Conservation (phyloP, 2,888 invertebrate genomes). For the Agrilus biguttatus region DNA sequence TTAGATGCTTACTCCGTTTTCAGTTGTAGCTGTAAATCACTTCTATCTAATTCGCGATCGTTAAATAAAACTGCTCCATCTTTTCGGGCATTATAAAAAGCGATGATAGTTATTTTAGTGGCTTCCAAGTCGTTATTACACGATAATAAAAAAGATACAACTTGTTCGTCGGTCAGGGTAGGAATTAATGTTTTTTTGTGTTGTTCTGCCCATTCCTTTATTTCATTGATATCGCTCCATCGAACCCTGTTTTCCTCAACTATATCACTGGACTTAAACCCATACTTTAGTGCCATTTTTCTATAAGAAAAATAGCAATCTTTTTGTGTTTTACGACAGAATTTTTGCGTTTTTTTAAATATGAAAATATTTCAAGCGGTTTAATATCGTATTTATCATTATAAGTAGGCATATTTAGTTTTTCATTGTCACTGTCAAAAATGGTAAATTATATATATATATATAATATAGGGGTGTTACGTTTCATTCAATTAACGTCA, state of each 20-base stretch:
- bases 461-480: too few relatives aligned
- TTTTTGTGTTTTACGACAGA: too few relatives aligned
- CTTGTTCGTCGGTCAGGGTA: conserved; percentile 39
- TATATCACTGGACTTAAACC: conserved; percentile 2
- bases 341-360: too few relatives aligned
- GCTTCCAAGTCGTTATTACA: conserved; percentile 45
- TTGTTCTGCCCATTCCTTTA: conserved; percentile 18
- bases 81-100: conserved; percentile 43
- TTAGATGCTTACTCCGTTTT: conserved; percentile 39
- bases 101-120: conserved; percentile 46
- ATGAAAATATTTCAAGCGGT: too few relatives aligned
- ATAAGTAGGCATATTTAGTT: too few relatives aligned
- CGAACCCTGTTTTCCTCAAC: conserved; percentile 15
- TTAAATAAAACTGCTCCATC: conserved; percentile 49
- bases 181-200: conserved; percentile 17
- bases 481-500: too few relatives aligned
- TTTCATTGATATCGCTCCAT: conserved; percentile 17
- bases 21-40: conserved; percentile 29
- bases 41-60: conserved; percentile 33
- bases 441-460: too few relatives aligned
- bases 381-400: too few relatives aligned
- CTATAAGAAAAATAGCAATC: conserved; percentile 3
- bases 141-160: conserved; percentile 40
- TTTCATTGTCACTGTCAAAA: too few relatives aligned
- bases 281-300: conserved; percentile 1